A percentile compares a stretch with the other conserved stretches of the same genome.
These are phyloP conservation scores for Pyrocephalus nanus DNA, from an alignment of 2,797 vertebrate species.

Conservation along the genomic window DNA sequence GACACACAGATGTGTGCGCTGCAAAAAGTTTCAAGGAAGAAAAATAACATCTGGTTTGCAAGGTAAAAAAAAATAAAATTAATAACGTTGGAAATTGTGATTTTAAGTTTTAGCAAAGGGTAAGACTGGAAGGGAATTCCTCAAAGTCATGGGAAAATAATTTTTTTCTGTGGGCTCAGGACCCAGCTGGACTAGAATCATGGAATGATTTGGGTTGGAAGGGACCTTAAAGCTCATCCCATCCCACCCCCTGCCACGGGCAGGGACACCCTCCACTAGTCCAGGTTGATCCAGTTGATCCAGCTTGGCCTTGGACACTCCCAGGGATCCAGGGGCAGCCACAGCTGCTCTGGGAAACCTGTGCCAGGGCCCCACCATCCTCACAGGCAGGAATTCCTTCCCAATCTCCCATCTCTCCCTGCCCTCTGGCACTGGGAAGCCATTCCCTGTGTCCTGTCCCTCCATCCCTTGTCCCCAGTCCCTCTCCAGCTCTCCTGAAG, in stretches of 20 bases:
- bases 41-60: slow-evolving; percentile 36
- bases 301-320: too few relatives aligned
- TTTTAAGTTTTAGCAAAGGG: background rate
- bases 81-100: background rate
- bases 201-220: background rate
- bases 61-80: background rate
- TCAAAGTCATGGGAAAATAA: background rate
- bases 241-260: background rate
- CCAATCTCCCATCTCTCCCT: too few relatives aligned
- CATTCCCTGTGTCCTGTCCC: too few relatives aligned
- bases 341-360: too few relatives aligned
- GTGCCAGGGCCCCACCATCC: too few relatives aligned
- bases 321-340: too few relatives aligned
- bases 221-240: accelerated
- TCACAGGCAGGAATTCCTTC: too few relatives aligned
- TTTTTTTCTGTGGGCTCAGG: background rate
- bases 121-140: background rate
- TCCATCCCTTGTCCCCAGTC: too few relatives aligned
- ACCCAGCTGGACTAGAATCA: background rate
- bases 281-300: too few relatives aligned
- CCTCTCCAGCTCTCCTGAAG: background rate
- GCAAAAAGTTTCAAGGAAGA: background rate
- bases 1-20: background rate
- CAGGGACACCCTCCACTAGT: background rate
- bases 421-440: too few relatives aligned